Conservation (phyloP, 2,888 invertebrate genomes). For the Tetrapedia diversipes region DNA sequence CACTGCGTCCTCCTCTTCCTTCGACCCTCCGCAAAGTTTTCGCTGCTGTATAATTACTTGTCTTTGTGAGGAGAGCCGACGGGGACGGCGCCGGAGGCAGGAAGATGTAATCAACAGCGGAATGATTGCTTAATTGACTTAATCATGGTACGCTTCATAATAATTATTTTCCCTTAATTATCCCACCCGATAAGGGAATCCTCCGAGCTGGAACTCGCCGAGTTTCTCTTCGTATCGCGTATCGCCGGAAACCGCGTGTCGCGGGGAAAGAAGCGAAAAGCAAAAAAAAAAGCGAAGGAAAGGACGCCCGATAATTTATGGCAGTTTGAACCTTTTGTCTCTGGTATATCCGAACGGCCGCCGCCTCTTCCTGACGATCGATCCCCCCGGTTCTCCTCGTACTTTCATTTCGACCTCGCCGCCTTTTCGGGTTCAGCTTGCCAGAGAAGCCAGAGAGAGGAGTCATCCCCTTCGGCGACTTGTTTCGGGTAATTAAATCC, state of each 20-base stretch:
- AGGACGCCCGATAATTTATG: conserved; percentile 6
- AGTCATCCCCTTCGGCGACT: conserved; percentile 67
- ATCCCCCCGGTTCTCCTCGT: conserved; percentile 47
- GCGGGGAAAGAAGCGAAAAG: too few relatives aligned
- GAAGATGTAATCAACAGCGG: conserved; percentile 63
- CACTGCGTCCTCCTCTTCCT: conserved; percentile 56
- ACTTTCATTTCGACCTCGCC: conserved; percentile 56
- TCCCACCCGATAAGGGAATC: conserved; percentile 39
- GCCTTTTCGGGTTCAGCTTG: conserved; percentile 49
- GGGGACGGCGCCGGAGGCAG: background rate
- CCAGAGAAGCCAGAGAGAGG: conserved; percentile 58
- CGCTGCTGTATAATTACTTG: conserved; percentile 66
- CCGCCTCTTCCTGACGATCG: conserved; percentile 25
- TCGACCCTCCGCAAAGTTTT: conserved; percentile 63
- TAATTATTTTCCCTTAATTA: conserved; percentile 57
- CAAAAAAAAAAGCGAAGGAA: too few relatives aligned
- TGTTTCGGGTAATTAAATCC: conserved; percentile 77
- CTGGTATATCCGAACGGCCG: conserved; percentile 6
- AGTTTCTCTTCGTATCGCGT: too few relatives aligned
- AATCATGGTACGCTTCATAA: conserved; percentile 57
- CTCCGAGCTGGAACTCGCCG: too few relatives aligned
- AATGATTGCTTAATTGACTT: conserved; percentile 69
- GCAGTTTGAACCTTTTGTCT: conserved; percentile 8
- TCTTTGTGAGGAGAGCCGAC: conserved; percentile 57
- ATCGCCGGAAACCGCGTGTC: too few relatives aligned